These are phyloP conservation scores for Cebidichthys violaceus DNA, from an alignment of 2,113 vertebrate genomes.

Conservation along the genomic window DNA sequence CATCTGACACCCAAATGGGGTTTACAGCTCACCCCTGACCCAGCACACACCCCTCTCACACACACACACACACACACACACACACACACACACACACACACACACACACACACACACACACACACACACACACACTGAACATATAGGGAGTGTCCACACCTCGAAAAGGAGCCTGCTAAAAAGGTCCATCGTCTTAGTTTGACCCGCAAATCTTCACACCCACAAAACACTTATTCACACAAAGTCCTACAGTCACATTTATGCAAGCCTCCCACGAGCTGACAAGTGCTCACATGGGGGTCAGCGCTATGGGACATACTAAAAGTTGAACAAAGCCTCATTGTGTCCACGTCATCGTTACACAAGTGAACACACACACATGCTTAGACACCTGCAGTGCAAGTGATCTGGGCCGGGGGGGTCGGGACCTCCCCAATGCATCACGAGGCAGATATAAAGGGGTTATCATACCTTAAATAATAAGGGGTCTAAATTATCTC, in stretches of 20 bases:
- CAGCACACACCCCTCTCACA: slow-evolving; percentile 18
- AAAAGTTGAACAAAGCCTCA: slow-evolving; percentile 57
- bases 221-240: slow-evolving; percentile 48
- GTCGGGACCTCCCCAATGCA: neutral
- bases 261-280: slow-evolving; percentile 19
- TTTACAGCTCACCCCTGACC: slow-evolving; percentile 71
- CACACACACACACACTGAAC: slow-evolving; percentile 19
- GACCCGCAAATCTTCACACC: slow-evolving; percentile 38
- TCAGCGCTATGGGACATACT: slow-evolving; percentile 23
- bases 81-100: no score
- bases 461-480: no score
- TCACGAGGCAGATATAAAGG: neutral
- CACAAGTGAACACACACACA: slow-evolving; percentile 38
- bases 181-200: slow-evolving; percentile 45
- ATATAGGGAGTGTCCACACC: slow-evolving; percentile 50
- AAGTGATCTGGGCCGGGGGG: neutral
- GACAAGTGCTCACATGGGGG: slow-evolving; percentile 37
- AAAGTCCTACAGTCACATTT: slow-evolving; percentile 30
- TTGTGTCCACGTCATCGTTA: slow-evolving; percentile 44
- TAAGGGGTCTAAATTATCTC: neutral
- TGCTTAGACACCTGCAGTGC: slow-evolving; percentile 23
- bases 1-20: slow-evolving; percentile 56
- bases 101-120: neutral
- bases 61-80: slow-evolving; percentile 12
- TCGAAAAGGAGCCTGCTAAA: slow-evolving; percentile 43